Evolutionary conservation across 2,113 vertebrate species (phyloP).

Genomic region (Ginglymostoma cirratum): DNA sequence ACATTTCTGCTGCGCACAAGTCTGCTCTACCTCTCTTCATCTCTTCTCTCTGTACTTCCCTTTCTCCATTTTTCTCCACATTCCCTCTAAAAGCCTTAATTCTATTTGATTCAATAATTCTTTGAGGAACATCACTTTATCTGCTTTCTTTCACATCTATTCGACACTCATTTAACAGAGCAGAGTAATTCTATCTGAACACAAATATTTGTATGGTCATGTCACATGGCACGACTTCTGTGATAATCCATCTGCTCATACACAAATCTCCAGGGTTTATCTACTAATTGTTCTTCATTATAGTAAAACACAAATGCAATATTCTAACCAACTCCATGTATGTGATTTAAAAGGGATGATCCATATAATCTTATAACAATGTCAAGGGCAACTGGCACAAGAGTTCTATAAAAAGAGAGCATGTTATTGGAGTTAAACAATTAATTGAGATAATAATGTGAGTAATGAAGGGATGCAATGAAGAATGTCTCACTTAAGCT

Average conservation of each 20-base stretch:
- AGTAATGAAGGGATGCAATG: not conserved
- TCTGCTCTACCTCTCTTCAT: not conserved
- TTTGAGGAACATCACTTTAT: not conserved
- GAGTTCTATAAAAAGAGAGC: not conserved
- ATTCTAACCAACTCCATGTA: not conserved
- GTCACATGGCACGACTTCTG: not conserved
- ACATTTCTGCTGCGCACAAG: too few relatives aligned
- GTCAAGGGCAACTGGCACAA: not conserved
- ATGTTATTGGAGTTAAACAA: not conserved
- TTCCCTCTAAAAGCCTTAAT: not conserved
- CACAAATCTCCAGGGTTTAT: not conserved
- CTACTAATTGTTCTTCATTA: conserved; percentile 21
- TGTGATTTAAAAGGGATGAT: not conserved
- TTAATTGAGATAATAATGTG: conserved; percentile 23
- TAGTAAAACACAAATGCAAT: not conserved
- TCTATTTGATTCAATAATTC: not conserved
- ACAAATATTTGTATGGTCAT: not conserved
- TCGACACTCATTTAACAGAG: not conserved
- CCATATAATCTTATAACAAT: not conserved
- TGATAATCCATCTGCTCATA: not conserved
- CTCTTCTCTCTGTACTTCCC: not conserved
- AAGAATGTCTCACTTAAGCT: not conserved
- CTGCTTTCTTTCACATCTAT: not conserved
- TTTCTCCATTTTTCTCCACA: not conserved
- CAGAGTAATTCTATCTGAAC: not conserved